A percentile compares a stretch with the other conserved stretches of the same genome.
These are phyloP conservation scores for Smittia aterrima DNA, from an alignment of 2,888 invertebrate species.

Conservation along the genomic window DNA sequence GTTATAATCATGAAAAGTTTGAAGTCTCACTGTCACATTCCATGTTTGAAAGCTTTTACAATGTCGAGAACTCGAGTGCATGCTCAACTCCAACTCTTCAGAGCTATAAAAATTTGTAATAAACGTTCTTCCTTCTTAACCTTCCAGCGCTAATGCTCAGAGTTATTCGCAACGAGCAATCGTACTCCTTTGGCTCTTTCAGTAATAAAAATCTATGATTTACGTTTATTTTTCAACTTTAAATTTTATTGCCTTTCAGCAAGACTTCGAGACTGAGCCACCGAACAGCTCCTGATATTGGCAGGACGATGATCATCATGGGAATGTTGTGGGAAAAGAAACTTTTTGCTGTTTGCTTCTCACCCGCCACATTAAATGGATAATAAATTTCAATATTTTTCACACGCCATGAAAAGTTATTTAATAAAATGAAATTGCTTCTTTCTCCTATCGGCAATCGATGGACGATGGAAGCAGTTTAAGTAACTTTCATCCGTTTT, in stretches of 20 bases:
- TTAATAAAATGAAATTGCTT: slow-evolving; percentile 31
- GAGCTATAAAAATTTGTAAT: background rate
- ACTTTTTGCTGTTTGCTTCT: background rate
- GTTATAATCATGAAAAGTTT: too few relatives aligned
- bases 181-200: background rate
- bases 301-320: background rate
- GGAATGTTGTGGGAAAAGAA: background rate
- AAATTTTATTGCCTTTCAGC: slow-evolving; percentile 25
- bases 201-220: slow-evolving; percentile 35
- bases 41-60: background rate
- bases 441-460: background rate
- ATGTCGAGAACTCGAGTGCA: background rate
- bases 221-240: slow-evolving; percentile 36
- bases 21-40: too few relatives aligned
- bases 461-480: background rate
- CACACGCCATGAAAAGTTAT: slow-evolving; percentile 38
- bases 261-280: background rate
- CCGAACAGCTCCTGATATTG: background rate
- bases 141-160: background rate
- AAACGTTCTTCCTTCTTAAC: background rate
- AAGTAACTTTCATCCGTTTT: background rate
- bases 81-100: background rate
- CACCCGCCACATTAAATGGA: slow-evolving; percentile 27
- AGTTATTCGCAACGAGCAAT: background rate
- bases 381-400: slow-evolving; percentile 41